phyloP scores from a whole-genome alignment of 1,140 invertebrate species.

The Wiebesia pumilae region DNA sequence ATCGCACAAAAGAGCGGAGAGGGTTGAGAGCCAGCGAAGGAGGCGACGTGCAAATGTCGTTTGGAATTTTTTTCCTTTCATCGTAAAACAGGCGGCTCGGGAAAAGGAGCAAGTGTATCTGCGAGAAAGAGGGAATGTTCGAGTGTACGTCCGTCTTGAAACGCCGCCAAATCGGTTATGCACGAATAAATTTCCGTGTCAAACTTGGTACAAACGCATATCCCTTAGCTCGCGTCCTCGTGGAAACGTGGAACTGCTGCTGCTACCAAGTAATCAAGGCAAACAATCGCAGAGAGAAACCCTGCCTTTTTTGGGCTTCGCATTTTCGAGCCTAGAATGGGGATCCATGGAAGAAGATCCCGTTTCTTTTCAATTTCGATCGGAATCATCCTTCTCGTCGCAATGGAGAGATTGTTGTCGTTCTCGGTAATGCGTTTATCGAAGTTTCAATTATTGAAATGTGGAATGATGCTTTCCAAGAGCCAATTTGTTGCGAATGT shows the following conservation, averaged over 20 bases:
- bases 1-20: slow-evolving; percentile 38
- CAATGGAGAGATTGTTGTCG: not conserved
- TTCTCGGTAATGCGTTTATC: not conserved
- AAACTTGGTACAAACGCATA: slow-evolving; percentile 63
- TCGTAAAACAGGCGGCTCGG: slow-evolving; percentile 66
- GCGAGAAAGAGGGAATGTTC: slow-evolving; percentile 52
- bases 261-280: not conserved
- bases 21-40: slow-evolving; percentile 56
- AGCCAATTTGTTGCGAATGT: too few species aligned
- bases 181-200: slow-evolving; percentile 74
- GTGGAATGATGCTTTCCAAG: not conserved
- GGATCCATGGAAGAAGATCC: not conserved
- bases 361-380: not conserved
- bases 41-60: slow-evolving; percentile 69
- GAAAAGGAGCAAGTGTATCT: slow-evolving; percentile 47
- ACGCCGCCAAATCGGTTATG: slow-evolving; percentile 72
- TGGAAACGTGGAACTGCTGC: not conserved
- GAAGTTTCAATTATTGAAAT: not conserved
- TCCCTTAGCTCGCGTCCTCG: not conserved
- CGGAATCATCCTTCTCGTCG: not conserved
- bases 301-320: not conserved
- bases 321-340: not conserved
- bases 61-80: slow-evolving; percentile 64
- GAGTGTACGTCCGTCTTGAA: slow-evolving; percentile 68
- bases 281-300: not conserved